Percentiles rank a stretch among this genome's conserved stretches.
Conservation (phyloP, 37 sponge, comb jelly and placozoan genomes). For the Lycopodina hypogea region DNA sequence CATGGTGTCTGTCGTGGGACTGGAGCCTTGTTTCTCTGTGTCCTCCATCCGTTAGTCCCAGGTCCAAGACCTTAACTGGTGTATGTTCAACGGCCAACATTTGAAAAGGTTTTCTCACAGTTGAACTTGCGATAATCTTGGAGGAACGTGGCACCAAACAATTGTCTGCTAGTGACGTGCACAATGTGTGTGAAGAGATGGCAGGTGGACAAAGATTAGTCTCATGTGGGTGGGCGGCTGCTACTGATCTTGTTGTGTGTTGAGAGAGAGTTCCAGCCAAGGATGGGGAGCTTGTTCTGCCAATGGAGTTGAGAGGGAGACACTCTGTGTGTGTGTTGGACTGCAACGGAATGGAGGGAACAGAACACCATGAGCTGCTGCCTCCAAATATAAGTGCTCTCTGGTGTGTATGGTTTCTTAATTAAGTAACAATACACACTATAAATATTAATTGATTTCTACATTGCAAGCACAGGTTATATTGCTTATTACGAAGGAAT, state of each 20-base stretch:
- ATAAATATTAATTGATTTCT: too few species aligned
- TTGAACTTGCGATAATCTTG: slow-evolving; percentile 14
- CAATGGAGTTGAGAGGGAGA: too few species aligned
- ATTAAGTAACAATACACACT: too few species aligned
- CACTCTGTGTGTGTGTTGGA: too few species aligned
- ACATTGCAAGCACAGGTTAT: too few species aligned
- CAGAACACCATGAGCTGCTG: too few species aligned
- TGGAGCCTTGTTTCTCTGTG: neutral
- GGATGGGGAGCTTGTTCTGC: neutral
- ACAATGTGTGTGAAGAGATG: neutral
- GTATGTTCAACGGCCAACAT: neutral
- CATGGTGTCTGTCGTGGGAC: neutral
- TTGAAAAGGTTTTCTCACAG: slow-evolving; percentile 5
- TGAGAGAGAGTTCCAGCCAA: neutral
- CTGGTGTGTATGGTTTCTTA: too few species aligned
- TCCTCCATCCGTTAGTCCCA: neutral
- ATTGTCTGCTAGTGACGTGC: neutral
- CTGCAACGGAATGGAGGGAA: too few species aligned
- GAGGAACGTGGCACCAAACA: neutral
- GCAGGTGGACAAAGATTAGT: neutral
- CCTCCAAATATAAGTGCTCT: too few species aligned
- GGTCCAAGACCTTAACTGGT: slow-evolving; percentile 37
- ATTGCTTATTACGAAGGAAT: too few species aligned
- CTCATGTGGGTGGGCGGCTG: neutral
- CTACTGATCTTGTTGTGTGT: neutral